Conservation (phyloP, 2,113 vertebrate genomes). For the Gadus chalcogrammus region DNA sequence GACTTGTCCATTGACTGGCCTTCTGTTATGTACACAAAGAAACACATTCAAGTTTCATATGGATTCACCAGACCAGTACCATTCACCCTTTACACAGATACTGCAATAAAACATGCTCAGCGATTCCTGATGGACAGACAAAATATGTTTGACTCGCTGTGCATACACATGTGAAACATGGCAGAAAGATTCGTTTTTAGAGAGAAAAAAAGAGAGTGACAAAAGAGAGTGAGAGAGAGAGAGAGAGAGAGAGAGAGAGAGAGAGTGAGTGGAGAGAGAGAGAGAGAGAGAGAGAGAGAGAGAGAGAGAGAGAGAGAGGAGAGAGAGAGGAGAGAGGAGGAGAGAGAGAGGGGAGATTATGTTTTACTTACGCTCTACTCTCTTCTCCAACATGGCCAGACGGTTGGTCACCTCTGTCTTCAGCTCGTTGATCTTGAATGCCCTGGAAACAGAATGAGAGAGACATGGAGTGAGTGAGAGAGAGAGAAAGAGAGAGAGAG, state of each 20-base stretch:
- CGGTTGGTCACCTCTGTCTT: conserved; percentile 86
- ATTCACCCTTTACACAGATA: no score
- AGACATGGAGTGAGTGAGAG: not conserved
- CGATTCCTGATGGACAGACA: no score
- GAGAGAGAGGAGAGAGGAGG: no score
- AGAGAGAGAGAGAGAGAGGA: not conserved
- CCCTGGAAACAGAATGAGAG: conserved; percentile 58
- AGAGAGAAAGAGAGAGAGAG: not conserved
- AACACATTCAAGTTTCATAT: no score
- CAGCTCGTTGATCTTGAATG: conserved; percentile 90
- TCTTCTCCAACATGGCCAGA: conserved; percentile 88
- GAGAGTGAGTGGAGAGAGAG: not conserved
- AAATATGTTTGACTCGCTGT: no score
- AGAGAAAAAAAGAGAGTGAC: not conserved
- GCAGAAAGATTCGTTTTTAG: not conserved
- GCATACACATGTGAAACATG: no score
- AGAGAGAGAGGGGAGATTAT: not conserved
- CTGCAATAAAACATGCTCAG: no score
- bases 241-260: not conserved
- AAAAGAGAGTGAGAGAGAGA: not conserved
- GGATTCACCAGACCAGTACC: no score
- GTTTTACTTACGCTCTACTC: conserved; percentile 82
- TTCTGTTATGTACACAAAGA: no score
- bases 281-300: not conserved
- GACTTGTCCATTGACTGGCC: no score